phyloP scores from a whole-genome alignment of 2,113 vertebrate genomes.

The Varanus komodoensis region DNA sequence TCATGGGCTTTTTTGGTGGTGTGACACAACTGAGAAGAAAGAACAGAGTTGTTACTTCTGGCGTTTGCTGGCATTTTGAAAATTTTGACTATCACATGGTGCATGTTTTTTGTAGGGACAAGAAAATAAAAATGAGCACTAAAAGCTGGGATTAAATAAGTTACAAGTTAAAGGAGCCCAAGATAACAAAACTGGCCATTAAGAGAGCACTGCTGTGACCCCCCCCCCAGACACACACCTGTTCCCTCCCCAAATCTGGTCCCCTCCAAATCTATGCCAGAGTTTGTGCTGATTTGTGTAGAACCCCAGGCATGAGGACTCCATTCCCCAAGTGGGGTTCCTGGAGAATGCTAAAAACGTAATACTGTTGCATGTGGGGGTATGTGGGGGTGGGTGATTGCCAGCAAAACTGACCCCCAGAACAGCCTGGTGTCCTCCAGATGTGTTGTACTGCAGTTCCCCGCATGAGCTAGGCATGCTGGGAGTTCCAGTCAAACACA shows the following conservation, averaged over 20 bases:
- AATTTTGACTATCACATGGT: too few species aligned
- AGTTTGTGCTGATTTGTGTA: too few species aligned
- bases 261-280: not conserved
- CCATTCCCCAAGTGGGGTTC: not conserved
- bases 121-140: not conserved
- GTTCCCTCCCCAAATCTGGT: too few species aligned
- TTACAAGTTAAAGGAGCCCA: not conserved
- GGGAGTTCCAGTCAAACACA: too few species aligned
- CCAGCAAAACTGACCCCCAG: too few species aligned
- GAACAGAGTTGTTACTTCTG: not conserved
- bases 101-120: not conserved
- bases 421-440: too few species aligned
- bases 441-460: too few species aligned
- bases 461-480: too few species aligned
- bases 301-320: not conserved
- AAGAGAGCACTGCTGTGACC: not conserved
- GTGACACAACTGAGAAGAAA: not conserved
- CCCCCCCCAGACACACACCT: too few species aligned
- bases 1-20: not conserved
- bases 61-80: not conserved
- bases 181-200: not conserved
- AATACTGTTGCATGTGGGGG: not conserved
- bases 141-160: not conserved
- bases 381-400: not conserved
- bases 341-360: not conserved